A percentile compares a stretch with the other conserved stretches of the same genome.
Evolutionary conservation across 2,113 vertebrate species (phyloP).

Genomic region (Callaeas wilsoni): DNA sequence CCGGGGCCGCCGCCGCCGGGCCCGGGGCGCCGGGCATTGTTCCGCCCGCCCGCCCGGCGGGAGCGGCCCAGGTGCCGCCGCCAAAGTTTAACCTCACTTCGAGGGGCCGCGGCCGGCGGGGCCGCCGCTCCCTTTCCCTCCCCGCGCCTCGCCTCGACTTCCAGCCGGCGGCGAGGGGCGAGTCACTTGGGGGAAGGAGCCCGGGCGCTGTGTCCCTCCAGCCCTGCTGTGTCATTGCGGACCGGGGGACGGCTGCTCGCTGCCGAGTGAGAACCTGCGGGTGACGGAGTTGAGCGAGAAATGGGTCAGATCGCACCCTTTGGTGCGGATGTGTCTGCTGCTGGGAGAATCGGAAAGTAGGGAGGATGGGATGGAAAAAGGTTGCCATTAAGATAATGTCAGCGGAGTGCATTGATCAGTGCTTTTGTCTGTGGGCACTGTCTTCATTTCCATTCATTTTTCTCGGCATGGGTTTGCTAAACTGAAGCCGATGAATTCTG

Average conservation of each 20-base stretch:
- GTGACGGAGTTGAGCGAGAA: constrained; percentile 50
- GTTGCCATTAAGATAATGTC: constrained; percentile 1
- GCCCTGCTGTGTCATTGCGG: constrained; percentile 74
- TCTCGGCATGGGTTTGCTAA: background rate
- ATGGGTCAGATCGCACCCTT: constrained; percentile 40
- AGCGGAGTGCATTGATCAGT: constrained; percentile 1
- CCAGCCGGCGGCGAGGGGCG: background rate
- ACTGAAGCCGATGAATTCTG: background rate
- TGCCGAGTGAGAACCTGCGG: background rate
- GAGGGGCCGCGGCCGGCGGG: background rate
- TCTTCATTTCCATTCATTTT: constrained; percentile 9
- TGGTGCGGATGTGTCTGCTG: background rate
- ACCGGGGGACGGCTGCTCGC: constrained; percentile 23
- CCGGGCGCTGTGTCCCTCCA: background rate
- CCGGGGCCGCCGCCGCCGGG: background rate
- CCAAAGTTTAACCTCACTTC: constrained; percentile 64
- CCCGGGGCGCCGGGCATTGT: background rate
- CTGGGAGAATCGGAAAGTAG: constrained; percentile 24
- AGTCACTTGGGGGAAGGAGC: constrained; percentile 2
- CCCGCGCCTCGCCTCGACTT: background rate
- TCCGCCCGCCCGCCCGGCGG: background rate
- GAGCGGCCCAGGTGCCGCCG: constrained; percentile 1
- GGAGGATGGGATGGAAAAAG: background rate
- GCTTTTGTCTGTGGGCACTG: constrained; percentile 49
- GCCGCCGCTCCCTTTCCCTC: background rate